phyloP scores from a whole-genome alignment of 2,113 vertebrate genomes.

The Zosterops borbonicus region DNA sequence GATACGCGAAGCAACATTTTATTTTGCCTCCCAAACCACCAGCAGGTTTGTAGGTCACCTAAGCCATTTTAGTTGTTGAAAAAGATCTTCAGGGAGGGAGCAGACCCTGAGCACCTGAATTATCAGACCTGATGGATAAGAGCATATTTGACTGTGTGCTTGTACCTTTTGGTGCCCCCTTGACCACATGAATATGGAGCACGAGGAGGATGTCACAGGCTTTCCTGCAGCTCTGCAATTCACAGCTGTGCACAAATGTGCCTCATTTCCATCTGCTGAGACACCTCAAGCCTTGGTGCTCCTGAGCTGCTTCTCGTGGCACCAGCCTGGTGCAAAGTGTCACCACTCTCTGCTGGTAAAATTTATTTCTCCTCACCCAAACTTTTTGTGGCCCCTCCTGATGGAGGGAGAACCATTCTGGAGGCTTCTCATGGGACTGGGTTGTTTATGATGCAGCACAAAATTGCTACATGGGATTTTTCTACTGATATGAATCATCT shows the following conservation, averaged over 20 bases:
- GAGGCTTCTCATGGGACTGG: not conserved
- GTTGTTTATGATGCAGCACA: not conserved
- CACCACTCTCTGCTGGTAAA: not conserved
- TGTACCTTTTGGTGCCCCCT: not conserved
- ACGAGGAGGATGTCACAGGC: not conserved
- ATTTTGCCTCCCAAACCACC: not conserved
- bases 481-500: not conserved
- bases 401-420: fast-evolving
- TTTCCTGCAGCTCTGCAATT: not conserved
- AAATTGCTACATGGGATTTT: not conserved
- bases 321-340: not conserved
- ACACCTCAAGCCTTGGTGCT: not conserved
- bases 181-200: not conserved
- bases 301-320: not conserved
- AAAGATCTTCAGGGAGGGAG: not conserved
- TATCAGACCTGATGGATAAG: not conserved
- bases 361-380: fast-evolving
- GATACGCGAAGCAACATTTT: too few relatives aligned
- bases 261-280: not conserved
- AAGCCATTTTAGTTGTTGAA: not conserved
- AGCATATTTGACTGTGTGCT: not conserved
- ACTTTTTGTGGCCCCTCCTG: not conserved
- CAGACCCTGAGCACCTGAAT: not conserved
- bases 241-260: not conserved
- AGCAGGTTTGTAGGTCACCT: not conserved